Evolutionary conservation across 2,888 invertebrate genomes (phyloP), one percentile per base, ranked within the genome.

Genomic region (Pollenia amentaria): DNA sequence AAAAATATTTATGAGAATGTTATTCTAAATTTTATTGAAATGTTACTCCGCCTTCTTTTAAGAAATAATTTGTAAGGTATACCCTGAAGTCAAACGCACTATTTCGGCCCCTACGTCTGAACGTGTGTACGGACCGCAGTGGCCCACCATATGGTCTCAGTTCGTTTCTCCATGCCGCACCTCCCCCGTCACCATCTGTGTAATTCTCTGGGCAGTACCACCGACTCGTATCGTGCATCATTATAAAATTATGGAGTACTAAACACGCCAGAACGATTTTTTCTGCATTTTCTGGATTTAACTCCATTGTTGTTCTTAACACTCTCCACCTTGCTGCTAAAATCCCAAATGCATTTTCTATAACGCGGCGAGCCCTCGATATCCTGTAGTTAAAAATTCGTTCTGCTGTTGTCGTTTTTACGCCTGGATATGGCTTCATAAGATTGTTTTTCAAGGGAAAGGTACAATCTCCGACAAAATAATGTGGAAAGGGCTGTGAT

Each of bases 201-300:
- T 76, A 76, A 38, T 64, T 0, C 18, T 64, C 62, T 62, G 53
- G 76, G 38, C 76, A 76, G 64, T 76, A 76, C 73, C 73, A 73
- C 3, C 60, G 46, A 8, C 46, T 46, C 0, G 29, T 60, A 2
- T 51, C 40, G 40, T 38, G 51, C 29, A 38, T 14, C 69, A 53
- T 51, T 51, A 69, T 53, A n/a, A 69, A 65, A 29, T 65, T 65
- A 48, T 46, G 65, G 11, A 65, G 65, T 8, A 46, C 65, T 11
- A 64, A 64, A 42, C 64, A 64, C 16, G 64, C 42, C 7, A 44
- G 11, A 18, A 42, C 42, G 38, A 40, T 62, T 40, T 62, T 62
- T 62, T 62, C 40, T 1, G 62, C 62, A 40, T 62, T 62, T 40
- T 40, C 40, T 62, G 38, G 65, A 21, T 65, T 18, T 3, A 65